Base-by-base conservation (phyloP, 2,113 vertebrate genomes). In the Hippocampus zosterae region DNA sequence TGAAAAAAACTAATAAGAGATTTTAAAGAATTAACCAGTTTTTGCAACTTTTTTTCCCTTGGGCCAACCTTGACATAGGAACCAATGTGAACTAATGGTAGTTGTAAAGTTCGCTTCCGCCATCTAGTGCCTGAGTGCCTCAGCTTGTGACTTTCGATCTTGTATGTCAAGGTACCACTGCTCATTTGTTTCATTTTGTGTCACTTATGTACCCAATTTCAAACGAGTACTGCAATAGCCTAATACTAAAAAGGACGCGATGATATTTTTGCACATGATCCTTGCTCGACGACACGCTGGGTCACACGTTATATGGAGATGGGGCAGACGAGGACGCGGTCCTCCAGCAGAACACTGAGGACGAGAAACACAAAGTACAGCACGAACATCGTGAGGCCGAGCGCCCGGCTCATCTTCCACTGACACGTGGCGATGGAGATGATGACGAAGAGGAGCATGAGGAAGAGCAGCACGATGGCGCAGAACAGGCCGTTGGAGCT, bases 381-480 rank as follows among this genome's bases (percentile, higher is more conserved):
- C 4, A 77, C 33, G 77, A 92, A 92, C 91, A 92, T 92, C 84
- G 91, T 90, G 84, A 90, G 42, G 70, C 91, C 91, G 84, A 92
- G 74, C 70, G 52, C 77, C 4, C 85, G 82, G 78, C 89, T 91
- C 91, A 92, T 92, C 81, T 76, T 91, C 91, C 91, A 92, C 77
- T 87, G 91, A 18, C 91, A 92, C n/a, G 13, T 74, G 1, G 90
- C 91, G 52, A 92, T 92, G 78, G 90, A 91, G 77, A 88, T 81
- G 81, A 90, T 91, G 88, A 92, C 91, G 69, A 92, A 92, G 77
- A 92, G 81, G 59, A 92, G 91, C 91, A 92, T 92, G 81, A 92
- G 65, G 84, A 92, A 92, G 87, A 92, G 91, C 72, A 92, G 85
- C 75, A 92, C 91, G 65, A 92, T 92, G 80, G 91, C 89, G 5